These are phyloP conservation scores for Vulpes vulpes DNA, from an alignment of 2,113 vertebrate species.

Conservation along the genomic window DNA sequence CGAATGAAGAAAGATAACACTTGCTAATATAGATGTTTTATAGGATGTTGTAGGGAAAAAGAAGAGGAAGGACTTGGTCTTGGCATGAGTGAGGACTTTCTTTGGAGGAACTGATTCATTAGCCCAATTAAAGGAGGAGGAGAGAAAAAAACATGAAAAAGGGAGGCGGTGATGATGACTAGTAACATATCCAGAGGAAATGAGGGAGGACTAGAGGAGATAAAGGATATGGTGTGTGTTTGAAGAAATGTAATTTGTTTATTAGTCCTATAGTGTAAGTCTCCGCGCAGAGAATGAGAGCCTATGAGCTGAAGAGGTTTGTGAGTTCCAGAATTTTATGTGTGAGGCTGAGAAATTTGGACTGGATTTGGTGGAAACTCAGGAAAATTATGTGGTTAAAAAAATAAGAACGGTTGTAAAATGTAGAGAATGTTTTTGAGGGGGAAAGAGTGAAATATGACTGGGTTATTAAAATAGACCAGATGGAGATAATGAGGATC, in stretches of 20 bases:
- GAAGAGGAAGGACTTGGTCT: not conserved
- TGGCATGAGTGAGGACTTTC: not conserved
- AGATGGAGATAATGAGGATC: not conserved
- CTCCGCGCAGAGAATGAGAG: not conserved
- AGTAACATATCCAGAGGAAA: not conserved
- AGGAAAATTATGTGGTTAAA: not conserved
- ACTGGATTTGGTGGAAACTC: not conserved
- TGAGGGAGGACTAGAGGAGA: not conserved
- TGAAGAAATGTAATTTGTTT: not conserved
- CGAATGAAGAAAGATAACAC: not conserved
- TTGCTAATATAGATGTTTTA: not conserved
- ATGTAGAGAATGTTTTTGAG: not conserved
- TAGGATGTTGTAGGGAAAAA: not conserved
- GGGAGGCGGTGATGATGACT: not conserved
- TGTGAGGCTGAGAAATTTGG: not conserved
- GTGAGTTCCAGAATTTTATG: accelerated
- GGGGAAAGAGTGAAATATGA: not conserved
- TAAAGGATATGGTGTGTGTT: not conserved
- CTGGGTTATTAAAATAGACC: not conserved
- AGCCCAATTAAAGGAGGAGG: not conserved
- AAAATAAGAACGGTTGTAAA: not conserved
- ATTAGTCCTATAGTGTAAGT: not conserved
- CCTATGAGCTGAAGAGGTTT: too few relatives aligned
- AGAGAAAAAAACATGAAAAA: not conserved
- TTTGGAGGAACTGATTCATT: not conserved